Conservation (phyloP, 1,140 invertebrate species). For the Drosophila sp. region DNA sequence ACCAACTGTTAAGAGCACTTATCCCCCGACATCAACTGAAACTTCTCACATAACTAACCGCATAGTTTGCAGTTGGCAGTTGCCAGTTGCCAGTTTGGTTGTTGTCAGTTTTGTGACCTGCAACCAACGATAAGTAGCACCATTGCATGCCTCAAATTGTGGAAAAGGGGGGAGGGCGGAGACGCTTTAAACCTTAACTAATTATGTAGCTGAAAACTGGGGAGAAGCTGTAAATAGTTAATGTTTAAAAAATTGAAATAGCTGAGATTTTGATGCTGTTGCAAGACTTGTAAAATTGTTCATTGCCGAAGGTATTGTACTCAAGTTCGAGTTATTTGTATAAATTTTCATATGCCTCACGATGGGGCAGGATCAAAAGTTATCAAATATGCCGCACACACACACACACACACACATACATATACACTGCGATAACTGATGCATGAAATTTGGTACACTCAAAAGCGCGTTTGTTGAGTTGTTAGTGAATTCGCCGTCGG, state of each 20-base stretch:
- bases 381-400: conserved; percentile 52
- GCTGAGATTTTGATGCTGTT: conserved; percentile 28
- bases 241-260: conserved; percentile 5
- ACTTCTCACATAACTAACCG: conserved; percentile 24
- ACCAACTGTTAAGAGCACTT: conserved; percentile 20
- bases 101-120: conserved; percentile 9
- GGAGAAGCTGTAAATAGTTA: conserved; percentile 29
- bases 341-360: conserved; percentile 46
- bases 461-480: conserved; percentile 42
- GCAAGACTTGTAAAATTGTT: conserved; percentile 46
- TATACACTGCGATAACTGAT: conserved; percentile 23
- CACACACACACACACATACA: conserved; percentile 20
- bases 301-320: conserved; percentile 41
- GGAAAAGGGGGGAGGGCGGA: neutral
- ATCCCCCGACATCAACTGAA: neutral
- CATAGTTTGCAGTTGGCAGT: conserved; percentile 30
- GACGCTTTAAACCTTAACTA: conserved; percentile 27
- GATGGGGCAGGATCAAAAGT: conserved; percentile 30
- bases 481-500: conserved; percentile 47
- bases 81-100: neutral
- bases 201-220: conserved; percentile 25
- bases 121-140: conserved; percentile 18
- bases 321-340: conserved; percentile 51
- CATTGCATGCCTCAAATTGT: conserved; percentile 15
- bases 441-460: conserved; percentile 49